Conservation (phyloP, 2,797 vertebrate species). For the Sebastes variabilis region DNA sequence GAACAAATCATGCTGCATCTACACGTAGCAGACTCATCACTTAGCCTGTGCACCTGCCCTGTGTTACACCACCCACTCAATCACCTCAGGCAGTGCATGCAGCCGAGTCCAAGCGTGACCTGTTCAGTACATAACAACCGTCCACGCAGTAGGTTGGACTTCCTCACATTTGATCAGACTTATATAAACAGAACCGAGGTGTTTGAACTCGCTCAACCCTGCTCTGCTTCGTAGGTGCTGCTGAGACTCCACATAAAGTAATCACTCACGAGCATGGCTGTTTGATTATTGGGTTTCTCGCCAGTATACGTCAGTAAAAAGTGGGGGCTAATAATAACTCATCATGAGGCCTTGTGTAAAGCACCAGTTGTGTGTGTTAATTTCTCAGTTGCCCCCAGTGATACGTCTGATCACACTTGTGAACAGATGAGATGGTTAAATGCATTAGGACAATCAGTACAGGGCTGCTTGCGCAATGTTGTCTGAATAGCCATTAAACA, state of each 20-base stretch:
- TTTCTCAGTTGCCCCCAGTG: constrained; percentile 24
- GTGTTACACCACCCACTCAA: constrained; percentile 59
- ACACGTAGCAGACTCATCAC: constrained; percentile 71
- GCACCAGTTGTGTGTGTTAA: constrained; percentile 7
- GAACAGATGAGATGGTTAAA: constrained; percentile 58
- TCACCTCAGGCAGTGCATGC: constrained; percentile 49
- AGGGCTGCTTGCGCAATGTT: constrained; percentile 60
- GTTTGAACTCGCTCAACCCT: constrained; percentile 38
- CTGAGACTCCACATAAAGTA: constrained; percentile 2
- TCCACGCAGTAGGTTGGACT: constrained; percentile 49
- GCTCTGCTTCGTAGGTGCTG: background rate
- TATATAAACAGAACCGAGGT: constrained; percentile 60
- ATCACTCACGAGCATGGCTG: constrained; percentile 6
- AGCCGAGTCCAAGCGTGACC: constrained; percentile 73
- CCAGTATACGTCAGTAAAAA: background rate
- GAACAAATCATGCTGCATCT: constrained; percentile 48
- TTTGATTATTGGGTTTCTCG: background rate
- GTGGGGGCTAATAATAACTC: constrained; percentile 31
- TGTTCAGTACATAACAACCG: constrained; percentile 73
- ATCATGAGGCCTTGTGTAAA: constrained; percentile 2
- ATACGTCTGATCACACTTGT: constrained; percentile 7
- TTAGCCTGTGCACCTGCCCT: constrained; percentile 70
- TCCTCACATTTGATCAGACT: constrained; percentile 59
- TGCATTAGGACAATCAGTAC: constrained; percentile 50
- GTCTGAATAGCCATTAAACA: constrained; percentile 69